phyloP scores from a whole-genome alignment of 2,888 invertebrate species.

The Epistrophella euchroma region DNA sequence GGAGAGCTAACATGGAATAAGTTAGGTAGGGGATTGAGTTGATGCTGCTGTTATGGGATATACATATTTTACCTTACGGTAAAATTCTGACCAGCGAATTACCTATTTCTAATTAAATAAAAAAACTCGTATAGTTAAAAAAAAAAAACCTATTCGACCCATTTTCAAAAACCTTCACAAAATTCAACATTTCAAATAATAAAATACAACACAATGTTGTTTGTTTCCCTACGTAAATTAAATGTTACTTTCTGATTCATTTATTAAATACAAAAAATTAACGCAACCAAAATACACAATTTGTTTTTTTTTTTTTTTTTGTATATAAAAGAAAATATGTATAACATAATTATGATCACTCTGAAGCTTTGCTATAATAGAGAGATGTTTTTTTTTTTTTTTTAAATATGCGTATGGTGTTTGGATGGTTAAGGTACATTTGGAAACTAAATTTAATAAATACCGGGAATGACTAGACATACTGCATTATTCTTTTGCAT shows the following conservation, averaged over 20 bases:
- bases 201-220: background rate
- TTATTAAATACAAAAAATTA: background rate
- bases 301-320: too few relatives aligned
- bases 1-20: too few relatives aligned
- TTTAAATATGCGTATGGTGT: slow-evolving; percentile 42
- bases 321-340: slow-evolving; percentile 18
- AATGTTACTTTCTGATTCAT: background rate
- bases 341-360: slow-evolving; percentile 26
- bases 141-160: too few relatives aligned
- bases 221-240: slow-evolving; percentile 16
- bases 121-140: too few relatives aligned
- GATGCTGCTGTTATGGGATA: too few relatives aligned
- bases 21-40: too few relatives aligned
- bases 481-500: slow-evolving; percentile 62
- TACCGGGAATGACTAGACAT: slow-evolving; percentile 74
- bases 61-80: too few relatives aligned
- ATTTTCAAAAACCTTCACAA: too few relatives aligned
- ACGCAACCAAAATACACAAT: slow-evolving; percentile 18
- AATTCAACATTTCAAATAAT: too few relatives aligned
- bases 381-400: slow-evolving; percentile 38
- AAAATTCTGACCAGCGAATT: too few relatives aligned
- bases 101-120: too few relatives aligned
- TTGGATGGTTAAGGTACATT: slow-evolving; percentile 73
- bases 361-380: slow-evolving; percentile 61
- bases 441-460: slow-evolving; percentile 72